phyloP scores from a whole-genome alignment of 2,888 invertebrate species.

The Allygus modestus region DNA sequence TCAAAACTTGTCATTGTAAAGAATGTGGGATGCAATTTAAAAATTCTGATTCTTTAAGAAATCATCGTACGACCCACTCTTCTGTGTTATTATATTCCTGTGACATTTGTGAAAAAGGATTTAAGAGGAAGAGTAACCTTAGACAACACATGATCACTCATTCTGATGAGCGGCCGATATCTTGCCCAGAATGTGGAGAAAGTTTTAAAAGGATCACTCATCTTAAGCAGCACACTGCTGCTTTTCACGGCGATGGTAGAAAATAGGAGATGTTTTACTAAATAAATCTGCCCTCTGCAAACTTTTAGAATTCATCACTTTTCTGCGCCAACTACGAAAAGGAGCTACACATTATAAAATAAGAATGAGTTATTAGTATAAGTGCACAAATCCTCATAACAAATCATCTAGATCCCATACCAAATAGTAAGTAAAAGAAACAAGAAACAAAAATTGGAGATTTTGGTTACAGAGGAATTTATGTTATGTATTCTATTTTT shows the following conservation, averaged over 20 bases:
- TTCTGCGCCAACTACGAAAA: too few species aligned
- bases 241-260: neutral
- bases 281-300: neutral
- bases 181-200: conserved; percentile 19
- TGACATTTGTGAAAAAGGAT: conserved; percentile 38
- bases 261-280: neutral
- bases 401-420: too few species aligned
- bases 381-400: too few species aligned
- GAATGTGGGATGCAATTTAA: neutral
- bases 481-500: too few species aligned
- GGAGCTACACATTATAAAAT: too few species aligned
- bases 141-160: conserved; percentile 44
- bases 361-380: too few species aligned
- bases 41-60: neutral
- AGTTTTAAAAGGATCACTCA: conserved; percentile 8
- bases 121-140: conserved; percentile 11
- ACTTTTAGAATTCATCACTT: too few species aligned
- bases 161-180: conserved; percentile 33
- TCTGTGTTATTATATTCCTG: neutral
- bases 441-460: too few species aligned
- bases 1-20: neutral
- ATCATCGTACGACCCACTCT: neutral
- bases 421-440: too few species aligned
- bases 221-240: conserved; percentile 11
- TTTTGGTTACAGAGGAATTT: too few species aligned